A percentile compares a stretch with the other conserved stretches of the same genome.
phyloP scores from a whole-genome alignment of 1,140 invertebrate genomes.

The Pissodes strobi region DNA sequence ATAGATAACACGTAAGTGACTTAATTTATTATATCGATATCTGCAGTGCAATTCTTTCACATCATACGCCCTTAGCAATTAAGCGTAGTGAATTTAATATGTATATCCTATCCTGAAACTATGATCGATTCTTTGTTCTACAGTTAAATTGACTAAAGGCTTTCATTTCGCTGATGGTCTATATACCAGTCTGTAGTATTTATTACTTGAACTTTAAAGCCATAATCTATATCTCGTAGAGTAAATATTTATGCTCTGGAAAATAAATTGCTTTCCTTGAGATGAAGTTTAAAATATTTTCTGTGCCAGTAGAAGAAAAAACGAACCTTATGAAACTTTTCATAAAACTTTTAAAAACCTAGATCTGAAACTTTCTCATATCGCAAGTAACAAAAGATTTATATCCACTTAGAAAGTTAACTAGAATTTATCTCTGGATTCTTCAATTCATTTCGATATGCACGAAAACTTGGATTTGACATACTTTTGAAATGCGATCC shows the following conservation, averaged over 20 bases:
- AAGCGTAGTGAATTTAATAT: too few relatives aligned
- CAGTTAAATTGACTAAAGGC: too few relatives aligned
- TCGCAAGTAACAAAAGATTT: slow-evolving; percentile 50
- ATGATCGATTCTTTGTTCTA: too few relatives aligned
- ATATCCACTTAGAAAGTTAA: slow-evolving; percentile 49
- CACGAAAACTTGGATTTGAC: slow-evolving; percentile 25
- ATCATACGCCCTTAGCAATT: too few relatives aligned
- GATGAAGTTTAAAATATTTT: slow-evolving; percentile 30
- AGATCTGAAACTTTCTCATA: slow-evolving; percentile 48
- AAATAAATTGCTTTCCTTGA: slow-evolving; percentile 28
- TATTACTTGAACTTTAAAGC: slow-evolving; percentile 11
- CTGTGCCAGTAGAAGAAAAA: slow-evolving; percentile 17
- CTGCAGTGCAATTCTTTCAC: too few relatives aligned
- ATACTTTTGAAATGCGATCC: background rate
- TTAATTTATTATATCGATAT: too few relatives aligned
- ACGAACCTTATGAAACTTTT: slow-evolving; percentile 14
- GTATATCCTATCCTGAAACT: too few relatives aligned
- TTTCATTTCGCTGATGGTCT: too few relatives aligned
- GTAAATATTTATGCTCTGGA: slow-evolving; percentile 31
- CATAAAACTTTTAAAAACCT: slow-evolving; percentile 44
- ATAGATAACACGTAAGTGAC: too few relatives aligned
- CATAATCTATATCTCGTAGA: slow-evolving; percentile 16
- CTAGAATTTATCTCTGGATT: slow-evolving; percentile 39
- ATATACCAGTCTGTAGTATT: background rate
- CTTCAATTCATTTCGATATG: slow-evolving; percentile 46